phyloP scores from a whole-genome alignment of 2,888 invertebrate genomes.

The Opisthograptis luteolata region DNA sequence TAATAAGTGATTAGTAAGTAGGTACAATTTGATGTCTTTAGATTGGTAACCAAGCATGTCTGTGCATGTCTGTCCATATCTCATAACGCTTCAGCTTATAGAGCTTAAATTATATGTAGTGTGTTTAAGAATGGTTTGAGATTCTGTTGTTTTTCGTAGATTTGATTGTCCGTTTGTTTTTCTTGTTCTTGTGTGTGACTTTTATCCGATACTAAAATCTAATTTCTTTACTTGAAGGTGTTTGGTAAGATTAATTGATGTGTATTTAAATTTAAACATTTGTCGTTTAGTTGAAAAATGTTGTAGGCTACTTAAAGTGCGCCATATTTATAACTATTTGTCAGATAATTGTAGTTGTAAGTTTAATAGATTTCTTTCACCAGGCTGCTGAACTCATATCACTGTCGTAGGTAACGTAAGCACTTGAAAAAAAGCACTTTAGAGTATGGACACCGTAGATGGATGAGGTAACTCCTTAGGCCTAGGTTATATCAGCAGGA shows the following conservation, averaged over 20 bases:
- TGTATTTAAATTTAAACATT: not conserved
- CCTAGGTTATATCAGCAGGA: slow-evolving; percentile 38
- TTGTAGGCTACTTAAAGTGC: slow-evolving; percentile 28
- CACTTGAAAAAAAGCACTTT: slow-evolving; percentile 10
- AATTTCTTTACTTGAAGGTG: not conserved
- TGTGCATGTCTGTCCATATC: slow-evolving; percentile 28
- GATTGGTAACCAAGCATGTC: slow-evolving; percentile 19
- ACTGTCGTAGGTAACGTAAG: slow-evolving; percentile 22
- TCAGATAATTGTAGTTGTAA: slow-evolving; percentile 16
- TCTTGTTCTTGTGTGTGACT: slow-evolving; percentile 2
- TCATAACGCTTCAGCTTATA: slow-evolving; percentile 68
- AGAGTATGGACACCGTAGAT: not conserved
- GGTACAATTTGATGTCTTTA: slow-evolving; percentile 16
- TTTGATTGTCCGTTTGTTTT: not conserved
- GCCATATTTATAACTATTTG: slow-evolving; percentile 11
- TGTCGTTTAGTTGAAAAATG: slow-evolving; percentile 2
- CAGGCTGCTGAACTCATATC: slow-evolving; percentile 24
- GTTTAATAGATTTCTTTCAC: slow-evolving; percentile 15
- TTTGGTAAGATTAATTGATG: no score
- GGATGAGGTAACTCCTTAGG: not conserved
- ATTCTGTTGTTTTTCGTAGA: slow-evolving; percentile 12
- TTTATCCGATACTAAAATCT: no score
- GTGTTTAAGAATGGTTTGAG: slow-evolving; percentile 17
- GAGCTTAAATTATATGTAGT: slow-evolving; percentile 40
- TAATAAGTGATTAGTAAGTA: not conserved